Base-by-base conservation (phyloP, 2,797 vertebrate species). In the Hephaestus fuliginosus region DNA sequence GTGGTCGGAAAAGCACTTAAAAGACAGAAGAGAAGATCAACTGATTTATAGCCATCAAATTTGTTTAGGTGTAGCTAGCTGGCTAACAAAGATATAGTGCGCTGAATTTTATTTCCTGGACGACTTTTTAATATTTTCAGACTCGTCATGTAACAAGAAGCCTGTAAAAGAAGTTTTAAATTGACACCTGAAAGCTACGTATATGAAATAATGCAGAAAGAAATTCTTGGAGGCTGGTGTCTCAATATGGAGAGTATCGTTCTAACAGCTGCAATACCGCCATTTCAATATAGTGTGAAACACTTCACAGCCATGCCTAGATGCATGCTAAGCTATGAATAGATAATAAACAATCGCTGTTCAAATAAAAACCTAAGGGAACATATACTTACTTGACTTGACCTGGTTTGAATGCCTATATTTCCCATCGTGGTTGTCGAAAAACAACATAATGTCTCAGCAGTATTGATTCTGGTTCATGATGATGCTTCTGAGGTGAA, bases 401-500 rank as follows among this genome's bases (percentile, higher is more conserved):
- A 8, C 28, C 33, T 36, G n/a, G 4, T 62, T 8, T 61, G 6
- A 22, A 43, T 48, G 10, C 28, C 18, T 48, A 2, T 51, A 36
- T 51, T 52, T 22, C 12, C 7, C 18, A n/a, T 15, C 33, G 15
- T 58, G 28, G 43, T 46, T 46, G 30, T 56, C 7, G 7, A 15
- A 13, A 64, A 46, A 30, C 7, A 30, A n/a, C 58, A 13, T 36
- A 41, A 18, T 57, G 51, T n/a, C 46, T 48, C 17, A 22, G 46
- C 41, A 48, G 10, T 63, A 70, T 51, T 63, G 43, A 60, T 56
- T 72, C 22, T 51, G 36, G 46, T 64, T 77, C 44, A 48, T 60
- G 48, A 61, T 81, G 39, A 41, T 66, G 46, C 22, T 25, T 56
- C 67, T 63, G 70, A 67, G 62, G n/a, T 46, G 70, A 63, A 73